Conservation (phyloP, 92 coral and sea anemone species). For the Ricordea florida region DNA sequence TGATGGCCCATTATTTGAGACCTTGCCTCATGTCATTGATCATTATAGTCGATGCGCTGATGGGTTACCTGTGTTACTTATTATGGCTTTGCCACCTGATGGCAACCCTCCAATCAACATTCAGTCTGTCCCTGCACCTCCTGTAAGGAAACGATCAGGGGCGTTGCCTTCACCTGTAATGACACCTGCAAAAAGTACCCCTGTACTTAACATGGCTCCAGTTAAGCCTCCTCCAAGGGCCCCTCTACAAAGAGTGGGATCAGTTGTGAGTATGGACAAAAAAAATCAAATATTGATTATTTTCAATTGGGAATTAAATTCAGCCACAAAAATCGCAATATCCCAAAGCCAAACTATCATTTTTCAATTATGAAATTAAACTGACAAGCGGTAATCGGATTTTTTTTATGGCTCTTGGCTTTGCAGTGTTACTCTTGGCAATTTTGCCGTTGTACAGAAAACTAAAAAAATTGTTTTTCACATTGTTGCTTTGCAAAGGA, state of each 20-base stretch:
- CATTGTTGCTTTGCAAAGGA: too few relatives aligned
- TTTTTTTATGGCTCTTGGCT: too few relatives aligned
- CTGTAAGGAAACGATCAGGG: slow-evolving; percentile 37
- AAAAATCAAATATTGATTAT: too few relatives aligned
- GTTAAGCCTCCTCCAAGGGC: background rate
- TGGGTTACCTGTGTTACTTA: slow-evolving; percentile 90
- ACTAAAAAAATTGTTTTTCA: too few relatives aligned
- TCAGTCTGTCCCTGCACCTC: slow-evolving; percentile 24
- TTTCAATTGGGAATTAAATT: too few relatives aligned
- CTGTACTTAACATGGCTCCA: slow-evolving; percentile 12
- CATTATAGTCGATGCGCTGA: slow-evolving; percentile 93
- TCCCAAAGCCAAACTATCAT: too few relatives aligned
- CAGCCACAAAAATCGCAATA: too few relatives aligned
- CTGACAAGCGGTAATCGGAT: too few relatives aligned
- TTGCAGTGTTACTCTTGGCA: too few relatives aligned
- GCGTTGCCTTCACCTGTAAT: slow-evolving; percentile 22
- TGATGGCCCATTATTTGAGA: slow-evolving; percentile 97
- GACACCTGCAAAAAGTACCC: slow-evolving; percentile 35
- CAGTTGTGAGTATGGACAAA: slow-evolving; percentile 56
- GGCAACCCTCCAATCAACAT: slow-evolving; percentile 80
- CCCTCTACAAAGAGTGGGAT: slow-evolving; percentile 23
- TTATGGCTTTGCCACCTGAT: slow-evolving; percentile 82
- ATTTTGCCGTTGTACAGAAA: too few relatives aligned
- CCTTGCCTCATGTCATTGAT: slow-evolving; percentile 93
- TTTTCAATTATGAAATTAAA: too few relatives aligned